These are phyloP conservation scores for Anableps anableps DNA, from an alignment of 2,797 vertebrate species.

Conservation along the genomic window DNA sequence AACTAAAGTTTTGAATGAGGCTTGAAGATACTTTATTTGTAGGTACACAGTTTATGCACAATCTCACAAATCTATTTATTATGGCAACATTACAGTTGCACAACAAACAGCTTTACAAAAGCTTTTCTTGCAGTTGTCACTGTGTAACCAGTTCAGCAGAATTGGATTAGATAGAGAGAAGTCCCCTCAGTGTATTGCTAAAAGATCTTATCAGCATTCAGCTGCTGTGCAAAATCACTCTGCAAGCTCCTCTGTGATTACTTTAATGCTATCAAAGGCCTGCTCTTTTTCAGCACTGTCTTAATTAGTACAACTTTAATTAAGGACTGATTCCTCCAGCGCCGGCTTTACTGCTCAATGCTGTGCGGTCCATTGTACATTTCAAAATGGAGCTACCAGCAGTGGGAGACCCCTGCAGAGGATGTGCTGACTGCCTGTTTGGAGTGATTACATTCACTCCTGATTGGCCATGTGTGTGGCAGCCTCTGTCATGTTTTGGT, in stretches of 20 bases:
- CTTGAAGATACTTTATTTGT: too few species aligned
- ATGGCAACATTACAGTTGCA: neutral
- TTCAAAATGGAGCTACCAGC: constrained; percentile 13
- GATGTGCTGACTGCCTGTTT: constrained; percentile 19
- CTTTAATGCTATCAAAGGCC: constrained; percentile 69
- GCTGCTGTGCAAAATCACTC: constrained; percentile 55
- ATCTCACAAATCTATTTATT: neutral
- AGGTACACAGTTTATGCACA: neutral
- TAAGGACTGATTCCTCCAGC: constrained; percentile 62
- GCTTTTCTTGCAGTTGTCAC: constrained; percentile 38
- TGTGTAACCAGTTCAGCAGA: constrained; percentile 55
- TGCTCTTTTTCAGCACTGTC: constrained; percentile 60
- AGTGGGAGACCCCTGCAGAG: constrained; percentile 29
- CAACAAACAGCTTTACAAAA: constrained; percentile 23
- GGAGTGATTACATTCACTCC: constrained; percentile 29
- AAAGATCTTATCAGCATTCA: constrained; percentile 67
- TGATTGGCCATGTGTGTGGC: constrained; percentile 42
- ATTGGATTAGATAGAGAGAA: constrained; percentile 65
- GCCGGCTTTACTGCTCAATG: constrained; percentile 44
- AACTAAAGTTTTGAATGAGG: neutral
- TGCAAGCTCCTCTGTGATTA: constrained; percentile 68
- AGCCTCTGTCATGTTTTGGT: constrained; percentile 36
- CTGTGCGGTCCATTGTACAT: constrained; percentile 32
- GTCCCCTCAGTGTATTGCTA: constrained; percentile 54
- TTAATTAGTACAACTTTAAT: constrained; percentile 78